Conservation (phyloP, 1,140 invertebrate genomes). For the Latrodectus geometricus region DNA sequence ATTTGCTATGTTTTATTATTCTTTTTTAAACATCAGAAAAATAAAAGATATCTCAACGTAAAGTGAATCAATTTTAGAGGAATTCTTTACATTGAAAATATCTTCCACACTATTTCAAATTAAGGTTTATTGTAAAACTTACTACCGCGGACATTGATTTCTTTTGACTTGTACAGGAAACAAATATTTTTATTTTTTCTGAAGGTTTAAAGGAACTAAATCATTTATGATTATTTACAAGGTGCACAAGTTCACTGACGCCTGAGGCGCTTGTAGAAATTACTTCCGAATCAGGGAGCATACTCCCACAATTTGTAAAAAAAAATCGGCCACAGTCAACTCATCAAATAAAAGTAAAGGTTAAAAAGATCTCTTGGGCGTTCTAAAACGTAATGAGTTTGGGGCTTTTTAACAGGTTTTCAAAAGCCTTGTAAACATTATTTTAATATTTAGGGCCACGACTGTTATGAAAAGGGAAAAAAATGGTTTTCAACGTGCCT, state of each 20-base stretch:
- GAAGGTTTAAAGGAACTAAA: too few relatives aligned
- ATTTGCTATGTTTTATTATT: too few relatives aligned
- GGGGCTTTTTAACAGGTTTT: slow-evolving; percentile 18
- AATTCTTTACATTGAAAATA: too few relatives aligned
- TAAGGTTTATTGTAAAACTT: too few relatives aligned
- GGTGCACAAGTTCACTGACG: not conserved
- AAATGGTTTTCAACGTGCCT: slow-evolving; percentile 6
- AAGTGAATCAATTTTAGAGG: too few relatives aligned
- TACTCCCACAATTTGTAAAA: not conserved
- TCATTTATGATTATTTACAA: too few relatives aligned
- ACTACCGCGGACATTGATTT: too few relatives aligned
- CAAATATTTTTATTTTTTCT: too few relatives aligned
- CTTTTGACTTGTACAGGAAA: too few relatives aligned
- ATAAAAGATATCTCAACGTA: too few relatives aligned
- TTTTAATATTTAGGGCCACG: slow-evolving; percentile 37
- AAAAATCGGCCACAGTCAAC: not conserved
- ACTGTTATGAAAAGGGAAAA: slow-evolving; percentile 11
- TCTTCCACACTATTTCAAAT: too few relatives aligned
- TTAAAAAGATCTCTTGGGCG: not conserved
- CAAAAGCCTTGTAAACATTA: slow-evolving; percentile 30
- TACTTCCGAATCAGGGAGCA: not conserved
- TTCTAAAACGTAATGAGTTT: slow-evolving; percentile 33
- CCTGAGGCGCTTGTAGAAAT: not conserved
- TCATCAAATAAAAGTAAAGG: not conserved
- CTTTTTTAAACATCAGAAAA: too few relatives aligned